These are phyloP conservation scores for Pelecanoides urinatrix DNA, from an alignment of 2,113 vertebrate genomes.

Conservation along the genomic window DNA sequence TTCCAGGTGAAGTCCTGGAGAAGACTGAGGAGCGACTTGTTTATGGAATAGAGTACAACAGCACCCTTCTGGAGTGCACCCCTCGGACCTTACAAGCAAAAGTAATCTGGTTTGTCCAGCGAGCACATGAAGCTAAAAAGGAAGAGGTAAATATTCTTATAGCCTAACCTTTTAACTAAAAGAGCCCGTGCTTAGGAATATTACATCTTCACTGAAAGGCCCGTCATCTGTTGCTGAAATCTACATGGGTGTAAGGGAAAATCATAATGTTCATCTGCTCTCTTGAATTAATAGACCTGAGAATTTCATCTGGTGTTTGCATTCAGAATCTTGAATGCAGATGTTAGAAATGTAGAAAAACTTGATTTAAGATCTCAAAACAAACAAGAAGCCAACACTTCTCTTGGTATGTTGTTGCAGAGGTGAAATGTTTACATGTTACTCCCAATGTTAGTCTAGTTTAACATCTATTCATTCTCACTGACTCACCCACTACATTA, in stretches of 20 bases:
- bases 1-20: conserved; percentile 71
- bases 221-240: not conserved
- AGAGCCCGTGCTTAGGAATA: not conserved
- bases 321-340: not conserved
- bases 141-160: conserved; percentile 79
- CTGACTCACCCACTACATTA: not conserved
- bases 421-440: not conserved
- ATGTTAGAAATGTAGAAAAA: not conserved
- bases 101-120: conserved; percentile 89
- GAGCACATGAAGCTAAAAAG: conserved; percentile 74
- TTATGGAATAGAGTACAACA: conserved; percentile 92
- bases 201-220: not conserved
- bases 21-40: conserved; percentile 79
- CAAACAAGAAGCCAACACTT: not conserved
- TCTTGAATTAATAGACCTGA: not conserved
- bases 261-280: not conserved
- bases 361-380: not conserved
- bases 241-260: not conserved
- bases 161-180: not conserved
- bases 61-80: conserved; percentile 90
- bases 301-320: not conserved
- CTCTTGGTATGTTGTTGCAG: not conserved
- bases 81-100: conserved; percentile 91
- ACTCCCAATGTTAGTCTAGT: not conserved
- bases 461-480: not conserved